A percentile compares a stretch with the other conserved stretches of the same genome.
These are phyloP conservation scores for Sparidentex hasta DNA, from an alignment of 2,797 vertebrate genomes.

Conservation along the genomic window DNA sequence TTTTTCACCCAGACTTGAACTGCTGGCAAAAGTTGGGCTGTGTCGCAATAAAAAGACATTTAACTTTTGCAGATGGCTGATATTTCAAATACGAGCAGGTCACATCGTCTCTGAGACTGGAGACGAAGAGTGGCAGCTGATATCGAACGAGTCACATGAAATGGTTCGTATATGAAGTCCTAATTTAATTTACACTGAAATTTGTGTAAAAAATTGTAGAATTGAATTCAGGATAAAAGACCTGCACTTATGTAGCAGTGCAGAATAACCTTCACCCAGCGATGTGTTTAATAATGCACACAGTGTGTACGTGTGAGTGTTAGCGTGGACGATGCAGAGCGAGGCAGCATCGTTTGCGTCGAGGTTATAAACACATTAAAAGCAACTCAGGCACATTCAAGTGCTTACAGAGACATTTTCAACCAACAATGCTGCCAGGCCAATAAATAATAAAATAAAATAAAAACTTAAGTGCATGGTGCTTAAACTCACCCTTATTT, in stretches of 20 bases:
- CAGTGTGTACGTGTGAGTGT: background rate
- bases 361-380: constrained; percentile 8
- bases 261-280: constrained; percentile 2
- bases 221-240: constrained; percentile 9
- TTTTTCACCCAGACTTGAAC: constrained; percentile 28
- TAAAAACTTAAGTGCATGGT: background rate
- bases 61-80: constrained; percentile 22
- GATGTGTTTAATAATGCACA: constrained; percentile 43
- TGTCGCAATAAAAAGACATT: constrained; percentile 23
- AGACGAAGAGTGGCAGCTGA: constrained; percentile 8
- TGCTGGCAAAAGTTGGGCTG: constrained; percentile 1
- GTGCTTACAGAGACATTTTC: constrained; percentile 19
- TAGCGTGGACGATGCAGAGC: background rate
- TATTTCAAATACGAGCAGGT: constrained; percentile 23
- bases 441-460: background rate
- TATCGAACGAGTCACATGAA: background rate
- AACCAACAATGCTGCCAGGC: background rate
- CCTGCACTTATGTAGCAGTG: constrained; percentile 9
- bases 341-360: constrained; percentile 2
- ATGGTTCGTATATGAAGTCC: background rate
- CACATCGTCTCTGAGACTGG: background rate
- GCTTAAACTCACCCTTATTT: constrained; percentile 81
- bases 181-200: background rate
- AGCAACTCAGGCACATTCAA: constrained; percentile 6
- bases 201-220: background rate